Conservation (phyloP, 2,113 vertebrate species). For the Tragelaphus buxtoni region DNA sequence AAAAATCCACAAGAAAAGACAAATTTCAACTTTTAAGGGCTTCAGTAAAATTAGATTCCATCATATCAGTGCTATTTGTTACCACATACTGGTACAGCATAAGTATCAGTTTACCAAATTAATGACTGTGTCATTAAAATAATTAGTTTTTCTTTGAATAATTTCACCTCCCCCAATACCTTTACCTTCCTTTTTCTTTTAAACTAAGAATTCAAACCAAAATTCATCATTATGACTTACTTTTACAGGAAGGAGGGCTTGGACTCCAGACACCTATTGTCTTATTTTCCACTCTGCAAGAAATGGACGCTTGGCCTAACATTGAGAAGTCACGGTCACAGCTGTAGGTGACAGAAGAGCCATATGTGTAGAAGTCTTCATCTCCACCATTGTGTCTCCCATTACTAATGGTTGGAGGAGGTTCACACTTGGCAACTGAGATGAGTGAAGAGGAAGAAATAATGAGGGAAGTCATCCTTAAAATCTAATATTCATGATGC, state of each 20-base stretch:
- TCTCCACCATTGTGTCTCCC: slow-evolving; percentile 32
- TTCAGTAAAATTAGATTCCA: not conserved
- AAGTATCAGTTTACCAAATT: not conserved
- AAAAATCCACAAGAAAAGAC: not conserved
- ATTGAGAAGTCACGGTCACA: slow-evolving; percentile 68
- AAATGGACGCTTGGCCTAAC: slow-evolving; percentile 15
- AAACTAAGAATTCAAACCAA: not conserved
- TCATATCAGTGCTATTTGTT: not conserved
- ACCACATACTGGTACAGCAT: too few species aligned
- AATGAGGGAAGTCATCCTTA: not conserved
- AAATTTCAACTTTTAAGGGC: not conserved
- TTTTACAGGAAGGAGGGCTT: slow-evolving; percentile 59
- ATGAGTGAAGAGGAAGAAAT: not conserved
- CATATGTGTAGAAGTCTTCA: not conserved
- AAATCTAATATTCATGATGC: not conserved
- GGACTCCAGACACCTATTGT: slow-evolving; percentile 55
- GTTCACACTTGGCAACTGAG: slow-evolving; percentile 57
- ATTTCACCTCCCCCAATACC: not conserved
- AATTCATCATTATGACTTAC: slow-evolving; percentile 53
- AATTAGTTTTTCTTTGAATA: not conserved
- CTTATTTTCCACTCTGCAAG: slow-evolving; percentile 22
- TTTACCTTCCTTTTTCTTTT: not conserved
- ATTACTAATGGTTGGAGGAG: slow-evolving; percentile 54
- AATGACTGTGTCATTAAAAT: not conserved
- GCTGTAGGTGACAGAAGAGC: not conserved